Evolutionary conservation across 2,888 invertebrate genomes (phyloP).

Genomic region (Ochlodes sylvanus): DNA sequence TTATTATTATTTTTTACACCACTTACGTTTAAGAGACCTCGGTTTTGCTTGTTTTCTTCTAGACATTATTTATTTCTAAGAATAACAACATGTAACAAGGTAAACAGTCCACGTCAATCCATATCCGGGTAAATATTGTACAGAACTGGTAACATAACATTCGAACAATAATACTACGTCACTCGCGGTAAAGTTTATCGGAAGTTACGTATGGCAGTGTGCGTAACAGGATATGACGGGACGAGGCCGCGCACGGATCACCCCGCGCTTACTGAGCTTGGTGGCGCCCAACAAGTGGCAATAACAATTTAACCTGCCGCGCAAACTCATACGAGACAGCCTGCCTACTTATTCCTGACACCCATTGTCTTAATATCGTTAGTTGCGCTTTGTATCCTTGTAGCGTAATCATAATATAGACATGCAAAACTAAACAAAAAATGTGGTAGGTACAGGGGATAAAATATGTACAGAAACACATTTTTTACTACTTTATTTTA

Average conservation of each 20-base stretch:
- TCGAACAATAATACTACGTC: neutral
- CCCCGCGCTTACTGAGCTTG: slow-evolving; percentile 76
- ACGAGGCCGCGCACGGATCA: slow-evolving; percentile 69
- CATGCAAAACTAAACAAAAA: too few species aligned
- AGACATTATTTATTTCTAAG: slow-evolving; percentile 73
- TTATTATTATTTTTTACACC: neutral
- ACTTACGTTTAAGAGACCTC: slow-evolving; percentile 89
- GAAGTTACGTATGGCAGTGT: slow-evolving; percentile 50
- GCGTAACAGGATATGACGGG: slow-evolving; percentile 46
- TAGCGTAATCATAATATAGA: neutral
- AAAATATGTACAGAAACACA: too few species aligned
- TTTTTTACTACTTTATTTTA: too few species aligned
- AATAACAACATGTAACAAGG: slow-evolving; percentile 39
- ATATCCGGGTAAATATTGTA: slow-evolving; percentile 6
- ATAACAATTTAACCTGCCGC: slow-evolving; percentile 74
- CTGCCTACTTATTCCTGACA: slow-evolving; percentile 50
- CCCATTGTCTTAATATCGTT: slow-evolving; percentile 36
- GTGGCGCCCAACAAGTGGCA: slow-evolving; percentile 84
- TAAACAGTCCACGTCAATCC: slow-evolving; percentile 20
- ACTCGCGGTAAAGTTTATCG: slow-evolving; percentile 65
- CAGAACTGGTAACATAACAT: neutral
- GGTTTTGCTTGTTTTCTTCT: slow-evolving; percentile 90
- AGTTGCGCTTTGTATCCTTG: neutral
- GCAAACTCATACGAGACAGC: slow-evolving; percentile 72
- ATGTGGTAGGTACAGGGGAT: too few species aligned